Percentiles rank a stretch among this genome's conserved stretches.
Evolutionary conservation across 2,797 vertebrate genomes (phyloP).

Genomic region (Octomys mimax): DNA sequence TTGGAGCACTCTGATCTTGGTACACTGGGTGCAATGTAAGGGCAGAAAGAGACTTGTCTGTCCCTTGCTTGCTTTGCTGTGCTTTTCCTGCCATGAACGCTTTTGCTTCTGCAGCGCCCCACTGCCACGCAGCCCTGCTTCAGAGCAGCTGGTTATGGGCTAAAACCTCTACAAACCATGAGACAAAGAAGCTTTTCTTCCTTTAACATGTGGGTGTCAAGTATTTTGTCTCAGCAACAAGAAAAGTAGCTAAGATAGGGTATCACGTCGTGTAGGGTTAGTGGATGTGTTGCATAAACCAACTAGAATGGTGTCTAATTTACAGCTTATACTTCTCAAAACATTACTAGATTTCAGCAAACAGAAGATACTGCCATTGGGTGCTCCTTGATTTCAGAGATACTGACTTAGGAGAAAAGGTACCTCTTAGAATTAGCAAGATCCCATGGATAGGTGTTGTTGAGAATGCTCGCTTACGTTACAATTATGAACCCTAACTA

Average conservation of each 20-base stretch:
- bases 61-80: background rate
- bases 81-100: background rate
- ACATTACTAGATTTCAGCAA: background rate
- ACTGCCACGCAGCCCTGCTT: background rate
- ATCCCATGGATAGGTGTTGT: background rate
- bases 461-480: background rate
- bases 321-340: background rate
- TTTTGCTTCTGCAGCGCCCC: background rate
- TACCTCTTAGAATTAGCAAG: background rate
- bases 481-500: background rate
- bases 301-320: background rate
- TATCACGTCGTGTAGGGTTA: background rate
- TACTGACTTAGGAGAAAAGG: background rate
- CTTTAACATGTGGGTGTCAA: background rate
- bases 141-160: background rate
- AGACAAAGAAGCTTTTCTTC: background rate
- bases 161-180: background rate
- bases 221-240: background rate
- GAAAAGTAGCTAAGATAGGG: background rate
- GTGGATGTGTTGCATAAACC: background rate
- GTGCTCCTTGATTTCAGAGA: background rate
- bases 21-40: background rate
- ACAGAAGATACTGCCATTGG: background rate
- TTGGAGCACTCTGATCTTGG: background rate
- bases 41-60: background rate